Evolutionary conservation across 2,888 invertebrate species (phyloP).

Genomic region (Andrena minutula): DNA sequence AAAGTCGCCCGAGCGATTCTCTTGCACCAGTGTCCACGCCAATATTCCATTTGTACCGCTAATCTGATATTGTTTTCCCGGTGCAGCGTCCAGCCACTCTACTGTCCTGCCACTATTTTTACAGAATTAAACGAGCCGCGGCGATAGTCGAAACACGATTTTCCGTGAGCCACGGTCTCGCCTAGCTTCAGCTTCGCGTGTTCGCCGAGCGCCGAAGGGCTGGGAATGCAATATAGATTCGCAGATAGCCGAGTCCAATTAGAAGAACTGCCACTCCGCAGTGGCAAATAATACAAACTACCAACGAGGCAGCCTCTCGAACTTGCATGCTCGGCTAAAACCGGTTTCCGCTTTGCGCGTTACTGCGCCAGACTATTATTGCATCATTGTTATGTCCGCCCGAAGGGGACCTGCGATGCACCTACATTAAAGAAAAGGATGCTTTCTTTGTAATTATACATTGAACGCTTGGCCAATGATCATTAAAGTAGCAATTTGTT

Average conservation of each 20-base stretch:
- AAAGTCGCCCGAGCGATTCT: conserved; percentile 25
- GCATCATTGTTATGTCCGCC: conserved; percentile 65
- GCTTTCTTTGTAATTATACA: conserved; percentile 46
- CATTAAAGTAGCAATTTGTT: conserved; percentile 46
- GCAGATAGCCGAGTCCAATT: conserved; percentile 77
- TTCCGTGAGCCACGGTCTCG: conserved; percentile 52
- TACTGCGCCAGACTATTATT: conserved; percentile 54
- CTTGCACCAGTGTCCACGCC: conserved; percentile 23
- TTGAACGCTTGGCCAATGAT: conserved; percentile 19
- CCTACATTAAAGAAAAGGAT: conserved; percentile 32
- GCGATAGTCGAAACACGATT: conserved; percentile 63
- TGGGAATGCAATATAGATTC: conserved; percentile 77
- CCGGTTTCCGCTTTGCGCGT: conserved; percentile 61
- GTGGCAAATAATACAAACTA: conserved; percentile 69
- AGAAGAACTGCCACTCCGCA: conserved; percentile 75
- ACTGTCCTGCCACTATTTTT: conserved; percentile 63
- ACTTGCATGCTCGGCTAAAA: conserved; percentile 59
- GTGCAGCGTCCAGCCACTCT: conserved; percentile 33
- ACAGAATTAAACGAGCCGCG: conserved; percentile 71
- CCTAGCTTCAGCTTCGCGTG: conserved; percentile 34
- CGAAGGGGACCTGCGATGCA: conserved; percentile 22
- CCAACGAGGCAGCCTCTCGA: conserved; percentile 56
- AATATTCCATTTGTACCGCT: conserved; percentile 63
- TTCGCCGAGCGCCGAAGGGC: conserved; percentile 50
- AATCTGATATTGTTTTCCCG: conserved; percentile 71